Conservation (phyloP, 2,888 invertebrate genomes). For the Orthonychiurus folsomi region DNA sequence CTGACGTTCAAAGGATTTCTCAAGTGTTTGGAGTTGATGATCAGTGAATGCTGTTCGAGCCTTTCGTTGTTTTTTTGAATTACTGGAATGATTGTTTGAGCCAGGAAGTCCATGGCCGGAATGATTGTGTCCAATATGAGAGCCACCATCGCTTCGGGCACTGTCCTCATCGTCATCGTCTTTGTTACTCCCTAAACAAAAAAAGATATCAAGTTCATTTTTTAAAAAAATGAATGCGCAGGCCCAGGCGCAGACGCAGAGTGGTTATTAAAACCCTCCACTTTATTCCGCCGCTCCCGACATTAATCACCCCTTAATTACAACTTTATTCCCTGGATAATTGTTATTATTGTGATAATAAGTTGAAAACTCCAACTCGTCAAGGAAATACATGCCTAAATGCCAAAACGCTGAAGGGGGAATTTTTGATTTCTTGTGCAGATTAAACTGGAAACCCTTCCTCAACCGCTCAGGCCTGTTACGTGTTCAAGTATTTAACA, state of each 20-base stretch:
- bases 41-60: conserved; percentile 98
- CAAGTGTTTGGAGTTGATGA: conserved; percentile 89
- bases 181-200: conserved; percentile 32
- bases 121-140: conserved; percentile 12
- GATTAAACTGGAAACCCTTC: background rate
- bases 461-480: background rate
- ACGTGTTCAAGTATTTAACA: no score
- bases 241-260: background rate
- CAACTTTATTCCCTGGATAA: background rate
- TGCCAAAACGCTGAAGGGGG: no score
- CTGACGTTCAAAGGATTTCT: conserved; percentile 93
- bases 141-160: conserved; percentile 28
- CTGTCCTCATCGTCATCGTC: conserved; percentile 39
- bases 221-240: background rate
- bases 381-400: conserved; percentile 1
- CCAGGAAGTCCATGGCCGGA: background rate
- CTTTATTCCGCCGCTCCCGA: background rate
- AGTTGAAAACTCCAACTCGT: background rate
- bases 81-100: conserved; percentile 22
- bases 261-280: no score
- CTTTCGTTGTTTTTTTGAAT: conserved; percentile 86
- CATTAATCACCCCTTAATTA: background rate
- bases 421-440: background rate
- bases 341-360: background rate
- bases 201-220: no score